phyloP scores from a whole-genome alignment of 1,140 invertebrate genomes.

The Ladona fulva region DNA sequence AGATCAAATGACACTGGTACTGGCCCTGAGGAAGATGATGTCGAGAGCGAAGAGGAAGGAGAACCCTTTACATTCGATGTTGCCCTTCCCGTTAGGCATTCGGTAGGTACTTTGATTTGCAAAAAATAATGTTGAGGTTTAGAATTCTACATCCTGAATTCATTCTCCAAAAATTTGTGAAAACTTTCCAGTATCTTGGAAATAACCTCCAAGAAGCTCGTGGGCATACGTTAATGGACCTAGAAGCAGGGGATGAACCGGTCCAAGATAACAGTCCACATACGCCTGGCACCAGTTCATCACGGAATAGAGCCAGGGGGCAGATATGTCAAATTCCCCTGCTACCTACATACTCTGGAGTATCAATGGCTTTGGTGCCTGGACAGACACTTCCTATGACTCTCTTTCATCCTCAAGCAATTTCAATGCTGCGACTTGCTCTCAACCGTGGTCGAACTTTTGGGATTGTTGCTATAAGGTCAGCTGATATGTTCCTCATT shows the following conservation, averaged over 20 bases:
- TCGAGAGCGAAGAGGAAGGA: constrained; percentile 21
- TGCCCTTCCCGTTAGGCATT: constrained; percentile 40
- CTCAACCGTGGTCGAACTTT: constrained; percentile 50
- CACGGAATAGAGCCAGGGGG: constrained; percentile 39
- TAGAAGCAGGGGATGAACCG: neutral
- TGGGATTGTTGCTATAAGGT: constrained; percentile 46
- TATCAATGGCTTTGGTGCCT: constrained; percentile 50
- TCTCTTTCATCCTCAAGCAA: constrained; percentile 43
- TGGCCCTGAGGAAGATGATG: constrained; percentile 18
- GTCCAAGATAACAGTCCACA: neutral
- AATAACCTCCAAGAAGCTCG: constrained; percentile 49
- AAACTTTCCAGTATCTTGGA: constrained; percentile 48
- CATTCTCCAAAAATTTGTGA: neutral
- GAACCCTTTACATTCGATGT: constrained; percentile 37
- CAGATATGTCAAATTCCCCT: constrained; percentile 41
- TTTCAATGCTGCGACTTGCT: constrained; percentile 46
- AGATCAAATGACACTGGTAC: neutral
- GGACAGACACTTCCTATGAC: constrained; percentile 63
- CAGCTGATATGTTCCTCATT: no score
- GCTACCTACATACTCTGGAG: constrained; percentile 46
- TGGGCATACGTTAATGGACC: constrained; percentile 51
- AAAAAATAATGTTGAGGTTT: constrained; percentile 11
- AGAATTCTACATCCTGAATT: constrained; percentile 16
- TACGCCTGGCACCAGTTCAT: constrained; percentile 29
- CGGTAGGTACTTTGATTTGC: constrained; percentile 34